These are phyloP conservation scores for Synanceia verrucosa DNA, from an alignment of 2,797 vertebrate species.

Conservation along the genomic window DNA sequence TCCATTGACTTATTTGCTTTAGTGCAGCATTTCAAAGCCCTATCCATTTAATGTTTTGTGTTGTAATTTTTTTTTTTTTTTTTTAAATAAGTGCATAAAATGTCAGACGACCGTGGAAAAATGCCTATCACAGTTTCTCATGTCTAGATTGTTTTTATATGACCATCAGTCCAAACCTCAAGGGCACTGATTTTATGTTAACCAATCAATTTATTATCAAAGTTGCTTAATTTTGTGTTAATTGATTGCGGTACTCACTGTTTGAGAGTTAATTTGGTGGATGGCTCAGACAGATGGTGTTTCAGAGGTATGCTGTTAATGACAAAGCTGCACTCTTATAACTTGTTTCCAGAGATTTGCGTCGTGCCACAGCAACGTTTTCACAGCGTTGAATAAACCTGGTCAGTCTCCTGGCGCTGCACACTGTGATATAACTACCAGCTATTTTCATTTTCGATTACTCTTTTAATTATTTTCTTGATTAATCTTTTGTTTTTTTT, in stretches of 20 bases:
- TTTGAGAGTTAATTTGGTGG: not conserved
- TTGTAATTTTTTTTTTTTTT: not conserved
- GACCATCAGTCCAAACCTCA: not conserved
- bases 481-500: no score
- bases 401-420: no score
- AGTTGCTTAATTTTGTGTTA: not conserved
- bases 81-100: not conserved
- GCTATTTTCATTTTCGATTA: no score
- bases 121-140: not conserved
- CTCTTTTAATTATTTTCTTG: no score
- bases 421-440: no score
- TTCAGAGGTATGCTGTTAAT: not conserved
- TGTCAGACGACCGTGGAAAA: not conserved
- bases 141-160: not conserved
- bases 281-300: not conserved
- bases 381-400: no score
- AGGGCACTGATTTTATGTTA: not conserved
- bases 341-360: no score
- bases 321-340: no score
- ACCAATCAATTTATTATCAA: no score
- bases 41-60: not conserved
- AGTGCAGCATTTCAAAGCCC: no score
- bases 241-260: not conserved
- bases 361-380: no score
- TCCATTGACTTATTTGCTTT: not conserved